Conservation (phyloP, 1,140 invertebrate genomes). For the Aricia agestis region DNA sequence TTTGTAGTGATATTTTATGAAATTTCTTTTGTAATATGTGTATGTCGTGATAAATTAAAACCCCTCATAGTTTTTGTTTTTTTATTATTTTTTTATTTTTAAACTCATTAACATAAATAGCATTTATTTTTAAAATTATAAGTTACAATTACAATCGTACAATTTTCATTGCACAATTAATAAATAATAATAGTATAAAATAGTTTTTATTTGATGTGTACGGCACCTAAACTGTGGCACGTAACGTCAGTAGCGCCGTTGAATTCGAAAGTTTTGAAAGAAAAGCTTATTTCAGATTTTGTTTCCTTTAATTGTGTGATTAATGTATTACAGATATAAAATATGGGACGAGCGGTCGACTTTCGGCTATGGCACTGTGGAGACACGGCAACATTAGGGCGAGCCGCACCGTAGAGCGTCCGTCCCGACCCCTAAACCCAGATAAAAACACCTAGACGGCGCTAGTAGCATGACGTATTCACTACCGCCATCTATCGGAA, state of each 20-base stretch:
- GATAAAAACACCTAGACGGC: slow-evolving; percentile 35
- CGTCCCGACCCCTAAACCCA: slow-evolving; percentile 46
- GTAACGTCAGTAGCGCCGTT: slow-evolving; percentile 48
- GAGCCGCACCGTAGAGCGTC: slow-evolving; percentile 54
- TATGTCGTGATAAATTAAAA: background rate
- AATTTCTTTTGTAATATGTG: too few relatives aligned
- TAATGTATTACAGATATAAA: slow-evolving; percentile 61
- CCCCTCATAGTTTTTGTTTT: slow-evolving; percentile 53
- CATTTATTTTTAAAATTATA: slow-evolving; percentile 73
- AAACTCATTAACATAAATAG: slow-evolving; percentile 72
- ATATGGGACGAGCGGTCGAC: slow-evolving; percentile 62
- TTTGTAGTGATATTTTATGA: too few relatives aligned
- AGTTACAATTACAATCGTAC: slow-evolving; percentile 73
- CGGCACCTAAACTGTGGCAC: slow-evolving; percentile 50
- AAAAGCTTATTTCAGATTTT: slow-evolving; percentile 61
- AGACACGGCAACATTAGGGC: slow-evolving; percentile 68
- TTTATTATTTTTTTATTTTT: slow-evolving; percentile 69
- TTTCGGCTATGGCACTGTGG: slow-evolving; percentile 48
- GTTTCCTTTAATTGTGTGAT: slow-evolving; percentile 70
- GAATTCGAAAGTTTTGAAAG: slow-evolving; percentile 57
- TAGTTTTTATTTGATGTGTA: slow-evolving; percentile 66
- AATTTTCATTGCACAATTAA: slow-evolving; percentile 67
- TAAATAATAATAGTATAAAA: slow-evolving; percentile 75
- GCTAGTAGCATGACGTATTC: slow-evolving; percentile 28
- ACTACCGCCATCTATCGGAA: slow-evolving; percentile 45